Evolutionary conservation across 1,140 invertebrate species (phyloP), one percentile per base, ranked within the genome.

Genomic region (Anadara kagoshimensis): DNA sequence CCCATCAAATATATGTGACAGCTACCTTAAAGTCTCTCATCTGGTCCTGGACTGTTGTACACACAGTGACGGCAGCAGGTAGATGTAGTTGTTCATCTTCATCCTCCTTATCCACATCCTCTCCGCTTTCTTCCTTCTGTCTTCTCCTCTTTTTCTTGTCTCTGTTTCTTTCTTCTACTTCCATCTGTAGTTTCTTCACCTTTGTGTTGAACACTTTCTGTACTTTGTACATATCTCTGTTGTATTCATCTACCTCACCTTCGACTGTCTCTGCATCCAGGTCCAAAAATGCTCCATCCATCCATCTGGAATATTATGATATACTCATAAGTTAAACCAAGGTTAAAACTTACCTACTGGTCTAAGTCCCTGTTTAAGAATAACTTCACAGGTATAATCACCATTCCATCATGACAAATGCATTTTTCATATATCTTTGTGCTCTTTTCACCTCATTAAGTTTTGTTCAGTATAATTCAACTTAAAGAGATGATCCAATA

Each of bases 261-360:
- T 86, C 85, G 73, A 89, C 85, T 44, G 68, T 63, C 36, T 88
- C 85, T 11, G 93, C 92, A 84, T 95, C 92, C 54, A 97, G 89
- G 82, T 95, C 94, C 85, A 95, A 92, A 89, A 97, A 97, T 4
- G 93, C 92, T n/a, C 96, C 96, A 88, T 97, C 94, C 91, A 97
- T 93, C 94, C 95, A 97, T 58, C 87, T 89, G 26, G 2, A 53
- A 36, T 36, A 3, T 36, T 36, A 3, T 3, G 7, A 36, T 36
- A 2, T 3, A 36, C 29, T 36, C 29, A 36, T 36, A 2, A 36
- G 29, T 36, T 3, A 36, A 36, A 36, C 29, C 29, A 36, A 36
- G 2, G 7, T 36, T 36, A 36, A 36, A 36, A 36, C 7, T 36
- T 36, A 36, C 7, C 2, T 3, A 36, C 29, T 7, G 7, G 29